Evolutionary conservation across 1,140 invertebrate genomes (phyloP).

Genomic region (Papilio polyxenes): DNA sequence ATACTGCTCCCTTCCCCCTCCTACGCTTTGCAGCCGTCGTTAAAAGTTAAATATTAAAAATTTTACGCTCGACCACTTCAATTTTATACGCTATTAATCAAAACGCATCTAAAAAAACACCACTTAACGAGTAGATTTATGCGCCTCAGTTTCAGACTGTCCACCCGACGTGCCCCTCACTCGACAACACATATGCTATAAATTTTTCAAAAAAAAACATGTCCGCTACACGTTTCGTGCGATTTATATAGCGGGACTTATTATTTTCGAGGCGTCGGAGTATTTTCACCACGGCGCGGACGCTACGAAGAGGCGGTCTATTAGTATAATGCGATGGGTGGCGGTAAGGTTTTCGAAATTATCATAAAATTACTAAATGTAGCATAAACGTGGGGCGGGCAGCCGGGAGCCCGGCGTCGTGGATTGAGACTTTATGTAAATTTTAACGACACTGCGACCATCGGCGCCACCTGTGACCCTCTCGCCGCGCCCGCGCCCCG

Average conservation of each 20-base stretch:
- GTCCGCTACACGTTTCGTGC: conserved; percentile 66
- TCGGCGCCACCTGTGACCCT: conserved; percentile 76
- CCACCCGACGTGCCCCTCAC: conserved; percentile 55
- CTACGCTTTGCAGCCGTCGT: conserved; percentile 39
- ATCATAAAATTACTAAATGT: conserved; percentile 81
- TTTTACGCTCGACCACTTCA: conserved; percentile 61
- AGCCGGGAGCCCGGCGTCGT: conserved; percentile 67
- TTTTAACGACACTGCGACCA: conserved; percentile 80
- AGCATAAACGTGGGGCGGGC: conserved; percentile 78
- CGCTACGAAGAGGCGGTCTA: conserved; percentile 70
- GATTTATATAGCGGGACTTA: conserved; percentile 78
- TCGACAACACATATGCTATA: conserved; percentile 79
- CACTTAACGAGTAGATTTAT: conserved; percentile 74
- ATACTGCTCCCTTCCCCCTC: background rate
- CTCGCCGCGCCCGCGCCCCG: conserved; percentile 46
- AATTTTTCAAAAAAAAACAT: conserved; percentile 72
- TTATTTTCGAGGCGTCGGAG: conserved; percentile 70
- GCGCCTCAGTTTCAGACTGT: conserved; percentile 66
- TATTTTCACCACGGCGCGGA: conserved; percentile 65
- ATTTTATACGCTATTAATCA: conserved; percentile 76
- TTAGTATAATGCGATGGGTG: conserved; percentile 80
- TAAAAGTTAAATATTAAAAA: conserved; percentile 63
- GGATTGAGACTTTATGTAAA: conserved; percentile 81
- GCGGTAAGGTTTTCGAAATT: conserved; percentile 78
- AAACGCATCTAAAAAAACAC: conserved; percentile 67